Evolutionary conservation across 1,140 invertebrate species (phyloP).

Genomic region (Leptinotarsa lineolata): DNA sequence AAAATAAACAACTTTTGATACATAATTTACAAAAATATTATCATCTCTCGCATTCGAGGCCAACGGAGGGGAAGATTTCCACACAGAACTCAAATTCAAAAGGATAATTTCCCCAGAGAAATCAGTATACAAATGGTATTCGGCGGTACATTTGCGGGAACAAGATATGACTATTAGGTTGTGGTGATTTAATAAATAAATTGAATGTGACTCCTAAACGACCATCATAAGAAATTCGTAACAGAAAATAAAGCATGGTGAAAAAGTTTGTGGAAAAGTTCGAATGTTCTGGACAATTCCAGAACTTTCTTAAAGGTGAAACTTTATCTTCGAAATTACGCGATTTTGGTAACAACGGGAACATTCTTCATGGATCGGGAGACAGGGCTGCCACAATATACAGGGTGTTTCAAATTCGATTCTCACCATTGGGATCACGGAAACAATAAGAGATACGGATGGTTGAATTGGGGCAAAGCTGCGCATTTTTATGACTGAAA

Average conservation of each 20-base stretch:
- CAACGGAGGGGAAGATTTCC: slow-evolving; percentile 8
- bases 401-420: no score
- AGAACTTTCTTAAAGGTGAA: no score
- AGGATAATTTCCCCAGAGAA: slow-evolving; percentile 32
- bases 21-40: slow-evolving; percentile 4
- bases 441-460: no score
- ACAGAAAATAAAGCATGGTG: not conserved
- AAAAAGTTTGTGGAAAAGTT: not conserved
- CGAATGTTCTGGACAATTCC: no score
- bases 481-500: no score
- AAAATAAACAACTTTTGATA: not conserved
- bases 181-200: slow-evolving; percentile 16
- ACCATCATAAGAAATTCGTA: not conserved
- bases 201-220: slow-evolving; percentile 18
- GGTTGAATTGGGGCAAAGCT: no score
- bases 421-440: no score
- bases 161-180: slow-evolving; percentile 25
- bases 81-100: slow-evolving; percentile 23
- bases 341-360: no score
- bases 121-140: slow-evolving; percentile 31
- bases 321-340: no score
- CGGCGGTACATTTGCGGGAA: slow-evolving; percentile 29
- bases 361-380: no score
- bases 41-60: not conserved
- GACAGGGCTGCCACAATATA: no score